Conservation (phyloP, 2,888 invertebrate genomes). For the Muschampia plurimacula region DNA sequence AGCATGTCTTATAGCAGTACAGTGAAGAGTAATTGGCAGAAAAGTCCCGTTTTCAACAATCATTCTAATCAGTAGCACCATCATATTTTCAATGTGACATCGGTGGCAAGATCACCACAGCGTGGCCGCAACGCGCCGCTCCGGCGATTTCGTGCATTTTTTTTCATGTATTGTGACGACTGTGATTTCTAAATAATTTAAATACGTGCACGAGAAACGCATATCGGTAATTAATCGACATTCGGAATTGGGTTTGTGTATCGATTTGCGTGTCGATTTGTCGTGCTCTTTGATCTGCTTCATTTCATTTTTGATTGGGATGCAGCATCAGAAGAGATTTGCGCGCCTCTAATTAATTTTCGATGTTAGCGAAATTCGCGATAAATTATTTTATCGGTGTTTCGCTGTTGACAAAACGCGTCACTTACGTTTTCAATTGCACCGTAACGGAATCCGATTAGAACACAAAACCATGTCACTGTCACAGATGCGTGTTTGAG, state of each 20-base stretch:
- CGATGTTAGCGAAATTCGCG: slow-evolving; percentile 25
- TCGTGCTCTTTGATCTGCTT: slow-evolving; percentile 44
- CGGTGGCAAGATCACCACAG: slow-evolving; percentile 53
- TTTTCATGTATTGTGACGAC: slow-evolving; percentile 70
- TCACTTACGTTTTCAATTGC: slow-evolving; percentile 72
- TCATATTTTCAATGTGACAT: slow-evolving; percentile 46
- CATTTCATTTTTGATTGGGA: slow-evolving; percentile 28
- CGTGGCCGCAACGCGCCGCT: slow-evolving; percentile 62
- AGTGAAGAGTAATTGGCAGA: slow-evolving; percentile 34
- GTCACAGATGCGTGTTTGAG: slow-evolving; percentile 65
- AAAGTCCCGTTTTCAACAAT: slow-evolving; percentile 37
- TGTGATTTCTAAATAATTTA: slow-evolving; percentile 84
- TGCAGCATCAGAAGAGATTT: background rate
- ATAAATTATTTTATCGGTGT: background rate
- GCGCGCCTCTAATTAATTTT: slow-evolving; percentile 16
- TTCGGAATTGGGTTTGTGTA: slow-evolving; percentile 71
- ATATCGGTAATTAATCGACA: slow-evolving; percentile 67
- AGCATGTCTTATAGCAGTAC: slow-evolving; percentile 19
- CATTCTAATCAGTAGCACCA: slow-evolving; percentile 51
- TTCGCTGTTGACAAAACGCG: slow-evolving; percentile 31
- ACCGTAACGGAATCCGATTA: slow-evolving; percentile 76
- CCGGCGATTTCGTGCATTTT: slow-evolving; percentile 78
- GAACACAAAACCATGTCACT: slow-evolving; percentile 83
- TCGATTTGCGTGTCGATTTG: slow-evolving; percentile 59
- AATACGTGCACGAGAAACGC: slow-evolving; percentile 78